Evolutionary conservation across 2,797 vertebrate genomes (phyloP).

Genomic region (Scyliorhinus canicula): DNA sequence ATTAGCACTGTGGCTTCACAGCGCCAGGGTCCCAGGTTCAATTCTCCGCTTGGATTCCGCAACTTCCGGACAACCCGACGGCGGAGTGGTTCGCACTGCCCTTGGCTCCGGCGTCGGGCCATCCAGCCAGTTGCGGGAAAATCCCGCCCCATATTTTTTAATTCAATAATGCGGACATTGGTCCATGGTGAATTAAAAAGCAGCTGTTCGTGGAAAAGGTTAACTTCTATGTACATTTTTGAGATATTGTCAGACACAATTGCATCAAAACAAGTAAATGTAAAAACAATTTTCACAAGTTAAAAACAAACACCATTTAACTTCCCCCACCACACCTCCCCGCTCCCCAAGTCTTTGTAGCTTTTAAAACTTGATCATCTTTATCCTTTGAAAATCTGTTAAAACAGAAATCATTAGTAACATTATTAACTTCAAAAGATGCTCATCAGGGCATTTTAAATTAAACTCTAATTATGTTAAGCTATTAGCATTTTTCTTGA

Average conservation of each 20-base stretch:
- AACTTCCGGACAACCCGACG: too few relatives aligned
- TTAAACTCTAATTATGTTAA: too few relatives aligned
- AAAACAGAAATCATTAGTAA: neutral
- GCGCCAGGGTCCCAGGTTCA: too few relatives aligned
- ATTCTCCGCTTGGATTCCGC: too few relatives aligned
- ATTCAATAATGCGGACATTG: too few relatives aligned
- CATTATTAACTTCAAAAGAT: neutral
- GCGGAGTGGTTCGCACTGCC: too few relatives aligned
- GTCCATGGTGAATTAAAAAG: neutral
- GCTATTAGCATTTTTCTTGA: too few relatives aligned
- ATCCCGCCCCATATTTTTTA: too few relatives aligned
- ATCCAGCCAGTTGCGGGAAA: too few relatives aligned
- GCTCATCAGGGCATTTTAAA: too few relatives aligned
- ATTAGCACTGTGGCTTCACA: too few relatives aligned
- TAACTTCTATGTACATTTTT: neutral
- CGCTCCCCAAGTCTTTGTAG: neutral
- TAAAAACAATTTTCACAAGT: neutral
- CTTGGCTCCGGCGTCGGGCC: too few relatives aligned
- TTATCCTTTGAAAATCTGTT: neutral
- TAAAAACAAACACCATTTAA: neutral
- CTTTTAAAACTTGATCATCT: neutral
- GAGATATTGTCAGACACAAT: neutral
- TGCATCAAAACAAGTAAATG: neutral
- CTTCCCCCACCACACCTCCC: neutral
- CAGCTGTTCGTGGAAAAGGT: neutral